Conservation (phyloP, 2,797 vertebrate species). For the Mormyrops attenuatus region DNA sequence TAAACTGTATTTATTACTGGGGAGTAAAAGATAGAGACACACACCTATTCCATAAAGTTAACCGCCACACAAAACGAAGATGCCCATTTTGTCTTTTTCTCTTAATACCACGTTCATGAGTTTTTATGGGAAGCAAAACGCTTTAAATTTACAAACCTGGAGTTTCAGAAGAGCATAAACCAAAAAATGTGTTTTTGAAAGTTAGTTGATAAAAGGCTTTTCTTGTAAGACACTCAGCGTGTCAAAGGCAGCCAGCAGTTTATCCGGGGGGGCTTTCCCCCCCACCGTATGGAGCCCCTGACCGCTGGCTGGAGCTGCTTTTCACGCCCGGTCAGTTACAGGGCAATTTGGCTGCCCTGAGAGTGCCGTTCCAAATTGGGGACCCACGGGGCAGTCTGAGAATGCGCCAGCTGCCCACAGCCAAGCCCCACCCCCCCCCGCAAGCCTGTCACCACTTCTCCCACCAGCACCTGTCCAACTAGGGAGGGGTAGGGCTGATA, state of each 20-base stretch:
- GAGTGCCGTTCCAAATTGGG: not conserved
- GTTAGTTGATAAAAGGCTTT: not conserved
- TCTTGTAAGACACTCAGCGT: not conserved
- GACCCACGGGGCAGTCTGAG: slow-evolving; percentile 7
- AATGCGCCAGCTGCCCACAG: slow-evolving; percentile 6
- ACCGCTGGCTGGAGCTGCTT: not conserved
- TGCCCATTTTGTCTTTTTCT: not conserved
- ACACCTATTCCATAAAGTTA: not conserved
- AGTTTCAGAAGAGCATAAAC: not conserved
- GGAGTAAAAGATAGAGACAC: not conserved
- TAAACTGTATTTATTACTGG: not conserved
- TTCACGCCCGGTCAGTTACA: not conserved
- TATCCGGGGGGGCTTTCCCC: not conserved
- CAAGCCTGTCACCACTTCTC: slow-evolving; percentile 11
- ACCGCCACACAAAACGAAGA: not conserved
- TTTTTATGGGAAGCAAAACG: not conserved
- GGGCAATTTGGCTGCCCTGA: not conserved
- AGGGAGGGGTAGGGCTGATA: not conserved
- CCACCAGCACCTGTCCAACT: slow-evolving; percentile 14
- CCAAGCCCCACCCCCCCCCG: not conserved
- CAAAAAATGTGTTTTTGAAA: not conserved
- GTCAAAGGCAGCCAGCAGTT: not conserved
- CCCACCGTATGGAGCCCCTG: not conserved
- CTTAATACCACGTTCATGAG: not conserved
- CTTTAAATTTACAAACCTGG: not conserved